These are phyloP conservation scores for Manduca sexta DNA, from an alignment of 1,140 invertebrate species.

Conservation along the genomic window DNA sequence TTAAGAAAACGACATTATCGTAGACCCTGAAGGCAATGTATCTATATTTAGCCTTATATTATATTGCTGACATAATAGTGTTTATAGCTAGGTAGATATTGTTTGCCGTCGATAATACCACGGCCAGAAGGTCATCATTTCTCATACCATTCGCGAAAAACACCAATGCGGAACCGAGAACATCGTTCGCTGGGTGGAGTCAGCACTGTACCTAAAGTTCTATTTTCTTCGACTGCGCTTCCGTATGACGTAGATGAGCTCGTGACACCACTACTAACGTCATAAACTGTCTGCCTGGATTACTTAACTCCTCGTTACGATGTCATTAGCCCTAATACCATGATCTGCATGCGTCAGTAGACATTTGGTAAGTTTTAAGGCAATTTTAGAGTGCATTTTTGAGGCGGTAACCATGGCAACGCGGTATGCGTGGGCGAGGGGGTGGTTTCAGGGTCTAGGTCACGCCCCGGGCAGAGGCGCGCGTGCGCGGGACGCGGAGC, in stretches of 20 bases:
- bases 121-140: slow-evolving; percentile 28
- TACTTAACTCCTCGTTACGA: neutral
- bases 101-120: slow-evolving; percentile 41
- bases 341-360: neutral
- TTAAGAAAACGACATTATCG: no score
- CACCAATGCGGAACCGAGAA: slow-evolving; percentile 36
- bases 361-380: slow-evolving; percentile 1
- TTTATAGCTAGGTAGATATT: slow-evolving; percentile 26
- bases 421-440: slow-evolving; percentile 51
- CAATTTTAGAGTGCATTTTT: slow-evolving; percentile 29
- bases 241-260: slow-evolving; percentile 13
- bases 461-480: slow-evolving; percentile 56
- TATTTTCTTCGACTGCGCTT: slow-evolving; percentile 21
- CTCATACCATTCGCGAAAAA: slow-evolving; percentile 28
- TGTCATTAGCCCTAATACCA: no score
- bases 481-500: slow-evolving; percentile 44
- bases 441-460: slow-evolving; percentile 73
- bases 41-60: neutral
- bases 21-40: no score
- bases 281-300: neutral
- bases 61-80: neutral
- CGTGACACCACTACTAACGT: neutral
- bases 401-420: slow-evolving; percentile 49
- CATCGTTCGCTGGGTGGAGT: slow-evolving; percentile 38
- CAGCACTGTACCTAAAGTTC: slow-evolving; percentile 25